Conservation (phyloP, 2,888 invertebrate genomes). For the Dilophus febrilis region DNA sequence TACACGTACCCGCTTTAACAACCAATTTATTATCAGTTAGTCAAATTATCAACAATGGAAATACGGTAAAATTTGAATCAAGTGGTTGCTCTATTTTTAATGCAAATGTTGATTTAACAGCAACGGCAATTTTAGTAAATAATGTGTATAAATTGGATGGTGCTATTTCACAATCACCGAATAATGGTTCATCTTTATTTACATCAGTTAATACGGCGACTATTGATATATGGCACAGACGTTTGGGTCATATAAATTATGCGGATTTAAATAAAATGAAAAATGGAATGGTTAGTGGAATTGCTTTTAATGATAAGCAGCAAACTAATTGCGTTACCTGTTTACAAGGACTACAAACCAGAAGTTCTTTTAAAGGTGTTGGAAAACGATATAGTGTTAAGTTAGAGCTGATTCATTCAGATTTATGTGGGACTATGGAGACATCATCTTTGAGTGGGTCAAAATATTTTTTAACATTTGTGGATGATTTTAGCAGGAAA, state of each 20-base stretch:
- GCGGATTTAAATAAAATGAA: conserved; percentile 6
- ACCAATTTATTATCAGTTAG: conserved; percentile 12
- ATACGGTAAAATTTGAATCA: conserved; percentile 3
- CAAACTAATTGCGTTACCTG: no score
- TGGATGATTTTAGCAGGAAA: conserved; percentile 16
- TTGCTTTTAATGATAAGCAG: conserved; percentile 4
- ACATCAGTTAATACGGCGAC: no score
- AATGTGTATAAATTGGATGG: neutral
- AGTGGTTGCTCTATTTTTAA: conserved; percentile 3
- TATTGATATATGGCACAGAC: conserved; percentile 8
- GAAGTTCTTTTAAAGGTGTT: conserved; percentile 11
- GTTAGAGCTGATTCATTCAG: conserved; percentile 20
- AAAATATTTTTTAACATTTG: conserved; percentile 20
- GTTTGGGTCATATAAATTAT: conserved; percentile 8
- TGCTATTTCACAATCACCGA: neutral
- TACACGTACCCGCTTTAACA: conserved; percentile 8
- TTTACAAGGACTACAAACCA: conserved; percentile 14
- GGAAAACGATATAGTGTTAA: conserved; percentile 10
- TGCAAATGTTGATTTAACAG: neutral
- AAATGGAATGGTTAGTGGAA: conserved; percentile 4
- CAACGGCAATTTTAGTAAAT: neutral
- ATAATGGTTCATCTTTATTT: no score
- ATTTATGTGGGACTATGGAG: conserved; percentile 24
- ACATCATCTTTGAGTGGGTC: conserved; percentile 17
- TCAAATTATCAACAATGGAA: conserved; percentile 6